A percentile compares a stretch with the other conserved stretches of the same genome.
These are phyloP conservation scores for Ceratina australensis DNA, from an alignment of 1,140 invertebrate species.

Conservation along the genomic window DNA sequence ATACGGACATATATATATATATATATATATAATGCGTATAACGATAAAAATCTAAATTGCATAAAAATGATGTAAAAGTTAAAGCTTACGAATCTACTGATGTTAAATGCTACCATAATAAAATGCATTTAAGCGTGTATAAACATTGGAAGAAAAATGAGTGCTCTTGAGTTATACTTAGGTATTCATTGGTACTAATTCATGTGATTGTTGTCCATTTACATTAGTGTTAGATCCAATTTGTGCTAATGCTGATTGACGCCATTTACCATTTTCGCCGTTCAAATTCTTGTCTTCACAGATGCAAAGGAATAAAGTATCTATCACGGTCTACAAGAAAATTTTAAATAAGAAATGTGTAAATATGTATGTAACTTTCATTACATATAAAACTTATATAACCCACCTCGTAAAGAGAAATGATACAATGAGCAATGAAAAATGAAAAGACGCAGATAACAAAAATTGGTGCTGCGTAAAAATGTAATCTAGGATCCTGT, in stretches of 20 bases:
- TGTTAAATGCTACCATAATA: constrained; percentile 11
- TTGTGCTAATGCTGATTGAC: constrained; percentile 82
- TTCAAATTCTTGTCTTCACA: constrained; percentile 89
- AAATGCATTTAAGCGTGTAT: constrained; percentile 34
- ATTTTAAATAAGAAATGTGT: constrained; percentile 6
- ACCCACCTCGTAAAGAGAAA: constrained; percentile 95
- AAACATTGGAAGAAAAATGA: constrained; percentile 5
- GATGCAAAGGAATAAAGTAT: constrained; percentile 96
- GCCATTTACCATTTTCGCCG: constrained; percentile 83
- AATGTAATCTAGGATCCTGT: constrained; percentile 85
- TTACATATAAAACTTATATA: constrained; percentile 8
- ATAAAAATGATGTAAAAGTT: constrained; percentile 28
- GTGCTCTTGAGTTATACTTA: constrained; percentile 52
- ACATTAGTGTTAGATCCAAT: constrained; percentile 73
- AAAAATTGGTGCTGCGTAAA: constrained; percentile 92
- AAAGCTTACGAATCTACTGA: constrained; percentile 7
- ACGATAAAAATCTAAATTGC: constrained; percentile 26
- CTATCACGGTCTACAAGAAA: constrained; percentile 92
- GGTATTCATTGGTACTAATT: constrained; percentile 74
- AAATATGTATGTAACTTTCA: background rate
- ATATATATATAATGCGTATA: constrained; percentile 4
- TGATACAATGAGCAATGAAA: constrained; percentile 94
- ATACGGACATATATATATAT: background rate
- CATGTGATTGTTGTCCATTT: constrained; percentile 76
- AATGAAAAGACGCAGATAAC: constrained; percentile 94